Evolutionary conservation across 2,797 vertebrate species (phyloP).

Genomic region (Pantherophis alleghaniensis): DNA sequence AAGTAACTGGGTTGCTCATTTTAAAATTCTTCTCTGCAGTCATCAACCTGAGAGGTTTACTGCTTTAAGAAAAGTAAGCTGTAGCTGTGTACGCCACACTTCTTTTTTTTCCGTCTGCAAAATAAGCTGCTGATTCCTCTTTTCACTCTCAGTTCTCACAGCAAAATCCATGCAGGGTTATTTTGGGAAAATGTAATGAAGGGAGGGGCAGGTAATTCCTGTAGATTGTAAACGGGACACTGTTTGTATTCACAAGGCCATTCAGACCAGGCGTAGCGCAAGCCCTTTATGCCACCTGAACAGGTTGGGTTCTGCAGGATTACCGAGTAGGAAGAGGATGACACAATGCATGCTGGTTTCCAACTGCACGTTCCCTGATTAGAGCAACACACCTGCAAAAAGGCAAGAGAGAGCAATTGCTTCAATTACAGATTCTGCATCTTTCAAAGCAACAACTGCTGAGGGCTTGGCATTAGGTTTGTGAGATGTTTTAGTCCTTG

Average conservation of each 20-base stretch:
- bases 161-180: slow-evolving; percentile 2
- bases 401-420: not conserved
- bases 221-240: slow-evolving; percentile 81
- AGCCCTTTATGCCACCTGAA: slow-evolving; percentile 39
- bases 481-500: not conserved
- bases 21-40: not conserved
- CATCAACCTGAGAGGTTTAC: not conserved
- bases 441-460: not conserved
- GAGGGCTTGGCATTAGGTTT: not conserved
- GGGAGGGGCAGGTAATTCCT: slow-evolving; percentile 79
- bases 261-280: slow-evolving; percentile 88
- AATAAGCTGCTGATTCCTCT: not conserved
- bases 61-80: not conserved
- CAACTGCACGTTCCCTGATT: slow-evolving; percentile 54
- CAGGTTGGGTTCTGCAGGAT: slow-evolving; percentile 66
- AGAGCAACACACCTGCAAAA: slow-evolving; percentile 74
- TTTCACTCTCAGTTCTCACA: not conserved
- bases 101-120: not conserved
- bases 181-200: slow-evolving; percentile 63
- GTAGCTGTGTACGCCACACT: not conserved
- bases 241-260: slow-evolving; percentile 87
- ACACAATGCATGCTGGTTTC: slow-evolving; percentile 68
- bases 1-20: not conserved
- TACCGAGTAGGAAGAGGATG: slow-evolving; percentile 46
- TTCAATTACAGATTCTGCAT: not conserved